These are phyloP conservation scores for Verasper variegatus DNA, from an alignment of 2,113 vertebrate species.

Conservation along the genomic window DNA sequence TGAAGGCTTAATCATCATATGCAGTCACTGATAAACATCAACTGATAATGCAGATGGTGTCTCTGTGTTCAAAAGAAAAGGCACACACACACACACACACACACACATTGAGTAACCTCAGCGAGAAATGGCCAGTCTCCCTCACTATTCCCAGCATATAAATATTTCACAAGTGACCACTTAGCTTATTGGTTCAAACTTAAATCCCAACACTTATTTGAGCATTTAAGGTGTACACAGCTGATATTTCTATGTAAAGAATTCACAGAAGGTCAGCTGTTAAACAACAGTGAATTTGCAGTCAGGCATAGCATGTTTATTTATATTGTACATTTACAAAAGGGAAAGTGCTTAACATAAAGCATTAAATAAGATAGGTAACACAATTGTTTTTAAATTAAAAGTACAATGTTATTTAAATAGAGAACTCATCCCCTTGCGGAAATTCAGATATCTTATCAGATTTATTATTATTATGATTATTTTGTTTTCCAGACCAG, in stretches of 20 bases:
- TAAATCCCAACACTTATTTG: neutral
- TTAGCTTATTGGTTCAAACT: neutral
- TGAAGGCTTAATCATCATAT: slow-evolving; percentile 14
- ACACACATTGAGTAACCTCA: neutral
- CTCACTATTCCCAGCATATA: neutral
- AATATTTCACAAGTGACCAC: slow-evolving; percentile 24
- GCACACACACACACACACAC: neutral
- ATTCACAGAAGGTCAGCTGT: too few relatives aligned
- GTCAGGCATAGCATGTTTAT: too few relatives aligned
- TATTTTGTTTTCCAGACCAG: neutral
- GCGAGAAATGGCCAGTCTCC: neutral
- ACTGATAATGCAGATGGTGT: slow-evolving; percentile 2
- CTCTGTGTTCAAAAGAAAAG: neutral
- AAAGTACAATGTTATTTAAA: too few relatives aligned
- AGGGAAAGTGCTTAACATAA: too few relatives aligned
- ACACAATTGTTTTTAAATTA: too few relatives aligned
- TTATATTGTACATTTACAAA: too few relatives aligned
- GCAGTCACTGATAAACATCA: slow-evolving; percentile 14
- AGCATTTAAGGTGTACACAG: too few relatives aligned
- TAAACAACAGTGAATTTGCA: neutral
- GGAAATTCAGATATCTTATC: neutral
- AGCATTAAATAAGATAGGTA: too few relatives aligned
- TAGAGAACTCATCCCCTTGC: neutral
- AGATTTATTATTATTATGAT: too few relatives aligned
- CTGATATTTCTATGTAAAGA: too few relatives aligned